phyloP scores from a whole-genome alignment of 2,113 vertebrate genomes.

The Lathamus discolor region DNA sequence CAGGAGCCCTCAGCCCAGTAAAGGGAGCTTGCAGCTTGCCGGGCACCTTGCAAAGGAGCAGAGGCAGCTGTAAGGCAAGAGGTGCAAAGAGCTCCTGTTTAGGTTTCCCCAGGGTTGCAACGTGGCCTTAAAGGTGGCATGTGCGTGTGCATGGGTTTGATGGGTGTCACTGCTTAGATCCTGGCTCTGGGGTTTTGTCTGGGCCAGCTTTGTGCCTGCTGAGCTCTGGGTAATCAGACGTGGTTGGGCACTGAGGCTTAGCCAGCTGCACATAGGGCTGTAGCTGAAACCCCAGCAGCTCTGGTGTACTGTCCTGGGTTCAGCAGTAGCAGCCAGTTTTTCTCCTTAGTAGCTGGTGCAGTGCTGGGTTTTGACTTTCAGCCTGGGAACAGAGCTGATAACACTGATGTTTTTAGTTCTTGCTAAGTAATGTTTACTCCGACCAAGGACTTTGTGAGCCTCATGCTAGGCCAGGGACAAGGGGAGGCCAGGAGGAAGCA shows the following conservation, averaged over 20 bases:
- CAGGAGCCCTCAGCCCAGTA: background rate
- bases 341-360: no score
- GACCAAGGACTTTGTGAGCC: no score
- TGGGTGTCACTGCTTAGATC: background rate
- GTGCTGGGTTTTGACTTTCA: no score
- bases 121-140: background rate
- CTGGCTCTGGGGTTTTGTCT: background rate
- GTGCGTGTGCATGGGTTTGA: background rate
- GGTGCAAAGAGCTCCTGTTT: background rate
- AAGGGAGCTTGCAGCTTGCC: background rate
- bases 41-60: background rate
- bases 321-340: no score
- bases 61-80: background rate
- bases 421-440: no score
- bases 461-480: no score
- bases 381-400: no score
- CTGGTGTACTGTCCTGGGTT: background rate
- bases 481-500: no score
- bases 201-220: background rate
- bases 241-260: fast-evolving
- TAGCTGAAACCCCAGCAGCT: background rate
- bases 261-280: background rate
- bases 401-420: no score
- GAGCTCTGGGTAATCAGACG: background rate
- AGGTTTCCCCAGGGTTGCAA: background rate